These are phyloP conservation scores for Notarius lentiginosus DNA, from an alignment of 2,113 vertebrate genomes.

Conservation along the genomic window DNA sequence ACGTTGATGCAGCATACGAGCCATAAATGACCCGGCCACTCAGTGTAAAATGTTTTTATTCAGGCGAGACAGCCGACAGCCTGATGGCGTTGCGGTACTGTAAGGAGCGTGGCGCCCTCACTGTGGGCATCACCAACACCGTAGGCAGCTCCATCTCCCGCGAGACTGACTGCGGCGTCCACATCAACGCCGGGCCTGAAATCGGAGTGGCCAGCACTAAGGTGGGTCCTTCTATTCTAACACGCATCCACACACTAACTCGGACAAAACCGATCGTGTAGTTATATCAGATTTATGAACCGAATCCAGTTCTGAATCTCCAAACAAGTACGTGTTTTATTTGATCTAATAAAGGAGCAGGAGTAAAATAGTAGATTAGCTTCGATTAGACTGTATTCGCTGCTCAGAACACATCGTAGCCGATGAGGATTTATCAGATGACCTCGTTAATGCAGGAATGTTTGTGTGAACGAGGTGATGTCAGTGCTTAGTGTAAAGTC, in stretches of 20 bases:
- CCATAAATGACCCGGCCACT: too few species aligned
- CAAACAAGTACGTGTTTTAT: neutral
- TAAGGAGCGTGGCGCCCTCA: conserved; percentile 92
- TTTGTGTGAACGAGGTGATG: neutral
- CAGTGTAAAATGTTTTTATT: neutral
- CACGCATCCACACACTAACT: neutral
- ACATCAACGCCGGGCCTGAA: conserved; percentile 97
- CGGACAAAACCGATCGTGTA: neutral
- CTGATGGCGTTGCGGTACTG: conserved; percentile 92
- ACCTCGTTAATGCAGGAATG: conserved; percentile 16
- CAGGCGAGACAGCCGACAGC: conserved; percentile 96
- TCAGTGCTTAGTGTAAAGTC: neutral
- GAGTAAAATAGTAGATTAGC: neutral
- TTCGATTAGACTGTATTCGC: neutral
- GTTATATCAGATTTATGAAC: neutral
- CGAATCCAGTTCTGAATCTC: neutral
- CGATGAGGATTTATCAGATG: neutral
- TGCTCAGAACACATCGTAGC: neutral
- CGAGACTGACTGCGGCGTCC: conserved; percentile 95
- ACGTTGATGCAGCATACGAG: too few species aligned
- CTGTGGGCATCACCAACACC: conserved; percentile 95
- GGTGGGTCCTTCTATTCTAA: conserved; percentile 66
- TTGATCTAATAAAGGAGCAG: neutral
- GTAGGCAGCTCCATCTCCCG: conserved; percentile 97
- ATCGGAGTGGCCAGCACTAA: conserved; percentile 97